A percentile compares a stretch with the other conserved stretches of the same genome.
Evolutionary conservation across 2,113 vertebrate species (phyloP).

Genomic region (Heterotilapia buettikoferi): DNA sequence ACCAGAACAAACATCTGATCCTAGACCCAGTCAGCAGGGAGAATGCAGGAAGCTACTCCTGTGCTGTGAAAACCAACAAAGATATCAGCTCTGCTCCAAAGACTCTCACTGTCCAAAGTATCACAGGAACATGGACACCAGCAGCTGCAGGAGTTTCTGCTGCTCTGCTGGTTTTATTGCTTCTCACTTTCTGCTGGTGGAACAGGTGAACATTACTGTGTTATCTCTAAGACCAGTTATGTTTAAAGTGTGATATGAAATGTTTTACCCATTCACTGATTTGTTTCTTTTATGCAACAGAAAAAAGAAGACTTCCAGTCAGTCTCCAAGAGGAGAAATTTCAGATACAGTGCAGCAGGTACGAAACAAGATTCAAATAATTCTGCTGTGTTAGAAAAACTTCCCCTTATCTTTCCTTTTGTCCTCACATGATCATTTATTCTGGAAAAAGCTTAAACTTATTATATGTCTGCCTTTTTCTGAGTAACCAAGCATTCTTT

Average conservation of each 20-base stretch:
- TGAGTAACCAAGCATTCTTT: neutral
- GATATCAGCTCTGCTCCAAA: no score
- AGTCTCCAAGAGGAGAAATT: neutral
- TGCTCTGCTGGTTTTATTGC: fast-evolving
- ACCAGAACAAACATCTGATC: no score
- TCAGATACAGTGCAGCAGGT: neutral
- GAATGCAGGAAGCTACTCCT: no score
- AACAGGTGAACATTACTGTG: neutral
- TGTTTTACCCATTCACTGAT: neutral
- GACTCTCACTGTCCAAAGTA: no score
- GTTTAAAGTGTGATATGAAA: neutral
- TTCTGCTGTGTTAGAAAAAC: neutral
- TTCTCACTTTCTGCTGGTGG: neutral
- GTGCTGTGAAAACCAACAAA: no score
- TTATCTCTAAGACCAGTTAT: neutral
- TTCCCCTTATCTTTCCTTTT: neutral
- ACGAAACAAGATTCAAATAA: neutral
- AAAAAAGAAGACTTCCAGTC: neutral
- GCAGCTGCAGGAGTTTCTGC: neutral
- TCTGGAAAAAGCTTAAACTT: neutral
- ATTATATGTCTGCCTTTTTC: neutral
- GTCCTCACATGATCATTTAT: neutral
- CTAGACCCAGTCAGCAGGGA: no score
- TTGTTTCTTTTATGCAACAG: neutral
- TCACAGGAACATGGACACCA: neutral